Evolutionary conservation across 2,888 invertebrate species (phyloP), one percentile per base, ranked within the genome.

Genomic region (Diaperis boleti): DNA sequence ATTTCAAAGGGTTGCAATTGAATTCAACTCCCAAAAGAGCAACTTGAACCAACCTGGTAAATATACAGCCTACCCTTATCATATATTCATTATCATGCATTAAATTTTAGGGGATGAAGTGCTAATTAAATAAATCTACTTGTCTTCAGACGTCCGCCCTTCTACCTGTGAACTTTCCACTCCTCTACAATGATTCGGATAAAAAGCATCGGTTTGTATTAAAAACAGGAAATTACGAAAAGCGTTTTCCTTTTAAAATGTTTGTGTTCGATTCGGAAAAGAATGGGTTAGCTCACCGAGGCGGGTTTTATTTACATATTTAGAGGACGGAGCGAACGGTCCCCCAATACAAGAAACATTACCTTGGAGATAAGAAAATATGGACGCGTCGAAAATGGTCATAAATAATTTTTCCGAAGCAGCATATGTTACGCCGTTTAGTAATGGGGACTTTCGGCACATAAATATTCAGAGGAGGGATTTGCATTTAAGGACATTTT

Each of bases 1-100:
- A 72, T 78, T 76, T 79, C 76, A 78, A 79, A 78, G 79, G 78
- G 78, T 77, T 76, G 76, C 77, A 77, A 78, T 77, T 76, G 77
- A 78, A 79, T 78, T 77, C 74, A 70, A 74, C 74, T 76, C 78
- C 76, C 77, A 74, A 77, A 78, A 78, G 77, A 75, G 77, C 79
- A 74, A 75, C 77, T 75, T 69, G 75, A 76, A 73, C 74, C 73
- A 68, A 71, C 72, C 72, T 72, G 72, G 74, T 73, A 75, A 77
- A 75, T 77, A 76, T 75, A 71, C 74, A 73, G 69, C 71, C 72
- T 73, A 73, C 75, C 75, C 77, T 78, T 75, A 78, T 79, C 76
- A 79, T 78, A 77, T 78, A 78, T 79, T 78, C 78, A 79, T 79
- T 78, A 79, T 77, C 74, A 70, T 72, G 77, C 76, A 74, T 77